Conservation (phyloP, 2,888 invertebrate genomes). For the Heliconius aoede region DNA sequence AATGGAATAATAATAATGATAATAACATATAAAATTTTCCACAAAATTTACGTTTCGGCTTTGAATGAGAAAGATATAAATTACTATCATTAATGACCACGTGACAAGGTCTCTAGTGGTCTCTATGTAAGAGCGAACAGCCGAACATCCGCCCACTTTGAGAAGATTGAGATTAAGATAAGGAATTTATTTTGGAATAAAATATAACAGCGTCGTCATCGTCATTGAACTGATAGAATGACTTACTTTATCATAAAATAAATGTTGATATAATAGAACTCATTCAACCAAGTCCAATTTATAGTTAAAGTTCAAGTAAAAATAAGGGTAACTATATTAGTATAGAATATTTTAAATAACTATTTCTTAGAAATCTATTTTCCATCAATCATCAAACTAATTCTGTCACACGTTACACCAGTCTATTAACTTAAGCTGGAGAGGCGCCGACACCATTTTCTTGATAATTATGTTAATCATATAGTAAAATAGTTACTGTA, state of each 20-base stretch:
- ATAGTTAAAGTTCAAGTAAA: too few relatives aligned
- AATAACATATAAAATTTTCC: too few relatives aligned
- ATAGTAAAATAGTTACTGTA: slow-evolving; percentile 20
- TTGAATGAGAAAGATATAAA: not conserved
- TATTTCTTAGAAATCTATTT: not conserved
- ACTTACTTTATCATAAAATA: too few relatives aligned
- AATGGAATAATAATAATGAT: too few relatives aligned
- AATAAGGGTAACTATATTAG: too few relatives aligned
- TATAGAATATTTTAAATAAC: too few relatives aligned
- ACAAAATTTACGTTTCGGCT: not conserved
- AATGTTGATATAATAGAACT: too few relatives aligned
- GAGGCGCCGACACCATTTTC: slow-evolving; percentile 29
- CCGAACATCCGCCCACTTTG: not conserved
- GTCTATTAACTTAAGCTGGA: not conserved
- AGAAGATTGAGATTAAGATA: not conserved
- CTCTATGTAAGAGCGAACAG: not conserved
- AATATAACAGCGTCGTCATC: too few relatives aligned
- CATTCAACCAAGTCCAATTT: too few relatives aligned
- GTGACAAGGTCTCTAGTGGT: slow-evolving; percentile 4
- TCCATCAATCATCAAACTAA: slow-evolving; percentile 20
- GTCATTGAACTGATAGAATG: too few relatives aligned
- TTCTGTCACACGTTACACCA: slow-evolving; percentile 4
- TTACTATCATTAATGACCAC: not conserved
- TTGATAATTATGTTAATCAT: slow-evolving; percentile 29
- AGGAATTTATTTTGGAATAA: not conserved